A percentile compares a stretch with the other conserved stretches of the same genome.
Evolutionary conservation across 1,140 invertebrate species (phyloP).

Genomic region (Uloborus diversus): DNA sequence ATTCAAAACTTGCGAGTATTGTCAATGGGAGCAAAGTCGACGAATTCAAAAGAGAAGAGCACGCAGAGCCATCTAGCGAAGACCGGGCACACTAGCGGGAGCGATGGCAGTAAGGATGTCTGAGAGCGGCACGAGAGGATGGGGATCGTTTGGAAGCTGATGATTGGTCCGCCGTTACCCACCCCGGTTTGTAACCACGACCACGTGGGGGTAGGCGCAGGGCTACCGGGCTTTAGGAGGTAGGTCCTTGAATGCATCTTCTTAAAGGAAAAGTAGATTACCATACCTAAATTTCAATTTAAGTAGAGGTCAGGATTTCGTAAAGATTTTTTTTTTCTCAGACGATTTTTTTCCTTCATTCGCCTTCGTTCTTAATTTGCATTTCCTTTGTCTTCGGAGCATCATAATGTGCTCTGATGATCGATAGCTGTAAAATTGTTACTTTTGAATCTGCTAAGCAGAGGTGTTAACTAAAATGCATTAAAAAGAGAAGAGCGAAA

Average conservation of each 20-base stretch:
- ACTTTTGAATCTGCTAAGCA: no score
- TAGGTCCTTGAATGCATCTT: background rate
- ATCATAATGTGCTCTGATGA: background rate
- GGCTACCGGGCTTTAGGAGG: background rate
- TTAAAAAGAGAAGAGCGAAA: no score
- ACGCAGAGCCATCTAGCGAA: constrained; percentile 35
- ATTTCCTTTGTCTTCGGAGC: background rate
- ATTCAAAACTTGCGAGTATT: constrained; percentile 43
- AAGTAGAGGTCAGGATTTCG: background rate
- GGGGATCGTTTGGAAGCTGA: constrained; percentile 13
- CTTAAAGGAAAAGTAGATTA: background rate
- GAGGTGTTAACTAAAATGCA: no score
- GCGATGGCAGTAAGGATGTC: background rate
- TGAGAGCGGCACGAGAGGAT: constrained; percentile 2
- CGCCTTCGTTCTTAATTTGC: background rate
- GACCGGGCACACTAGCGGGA: background rate
- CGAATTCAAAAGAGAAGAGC: constrained; percentile 20
- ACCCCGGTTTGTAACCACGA: constrained; percentile 21
- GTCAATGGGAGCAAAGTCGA: constrained; percentile 25
- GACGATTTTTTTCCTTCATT: background rate
- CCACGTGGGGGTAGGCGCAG: constrained; percentile 4
- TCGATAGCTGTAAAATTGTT: background rate
- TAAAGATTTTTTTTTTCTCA: background rate
- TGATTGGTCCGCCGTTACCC: constrained; percentile 9
- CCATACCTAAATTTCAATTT: background rate